Percentiles rank a stretch among this genome's conserved stretches.
phyloP scores from a whole-genome alignment of 2,797 vertebrate genomes.

The Microctenopoma stevenorrisi region DNA sequence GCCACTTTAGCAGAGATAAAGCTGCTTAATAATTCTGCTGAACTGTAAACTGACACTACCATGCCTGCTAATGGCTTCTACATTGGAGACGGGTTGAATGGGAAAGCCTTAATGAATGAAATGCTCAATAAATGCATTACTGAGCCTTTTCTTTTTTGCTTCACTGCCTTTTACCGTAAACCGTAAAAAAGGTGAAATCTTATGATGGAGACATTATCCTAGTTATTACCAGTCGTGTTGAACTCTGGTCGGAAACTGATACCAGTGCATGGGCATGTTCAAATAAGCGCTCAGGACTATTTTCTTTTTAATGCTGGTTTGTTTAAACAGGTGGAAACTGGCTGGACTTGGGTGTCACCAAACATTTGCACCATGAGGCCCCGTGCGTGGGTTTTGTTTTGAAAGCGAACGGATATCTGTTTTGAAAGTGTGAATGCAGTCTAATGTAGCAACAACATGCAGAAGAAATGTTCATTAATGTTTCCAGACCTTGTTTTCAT shows the following conservation, averaged over 20 bases:
- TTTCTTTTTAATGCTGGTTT: conserved; percentile 14
- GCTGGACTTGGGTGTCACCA: conserved; percentile 28
- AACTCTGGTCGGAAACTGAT: background rate
- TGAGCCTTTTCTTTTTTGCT: too few species aligned
- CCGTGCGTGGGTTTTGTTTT: conserved; percentile 11
- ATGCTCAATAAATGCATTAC: too few species aligned
- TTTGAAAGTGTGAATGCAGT: background rate
- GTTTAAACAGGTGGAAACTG: conserved; percentile 38
- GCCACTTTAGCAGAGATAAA: conserved; percentile 6
- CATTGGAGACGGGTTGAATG: background rate
- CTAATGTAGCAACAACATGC: background rate
- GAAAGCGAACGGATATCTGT: background rate
- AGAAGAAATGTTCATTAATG: background rate
- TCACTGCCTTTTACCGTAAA: too few species aligned
- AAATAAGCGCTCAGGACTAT: conserved; percentile 1
- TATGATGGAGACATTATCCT: background rate
- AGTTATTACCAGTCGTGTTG: background rate
- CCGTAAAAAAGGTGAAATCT: background rate
- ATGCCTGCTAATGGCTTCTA: background rate
- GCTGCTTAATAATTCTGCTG: background rate
- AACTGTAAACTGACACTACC: background rate
- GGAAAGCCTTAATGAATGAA: background rate
- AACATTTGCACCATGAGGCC: conserved; percentile 8
- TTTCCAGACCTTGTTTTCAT: conserved; percentile 11
- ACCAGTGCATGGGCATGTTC: conserved; percentile 5